Base-by-base conservation (phyloP, 2,797 vertebrate genomes). In the Xenopus petersii region DNA sequence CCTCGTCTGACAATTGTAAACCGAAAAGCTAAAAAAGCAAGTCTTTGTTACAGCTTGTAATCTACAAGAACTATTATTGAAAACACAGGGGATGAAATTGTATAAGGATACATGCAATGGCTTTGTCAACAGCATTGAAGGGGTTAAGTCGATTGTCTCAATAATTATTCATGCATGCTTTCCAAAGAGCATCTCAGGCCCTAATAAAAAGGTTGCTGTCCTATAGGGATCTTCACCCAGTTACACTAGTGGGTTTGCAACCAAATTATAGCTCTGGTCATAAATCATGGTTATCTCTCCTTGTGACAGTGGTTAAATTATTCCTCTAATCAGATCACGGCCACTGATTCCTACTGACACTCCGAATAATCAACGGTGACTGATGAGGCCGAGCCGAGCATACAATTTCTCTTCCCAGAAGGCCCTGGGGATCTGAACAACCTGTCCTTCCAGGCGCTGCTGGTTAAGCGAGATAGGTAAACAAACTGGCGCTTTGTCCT, bases 301-400 rank as follows among this genome's bases (percentile, higher is more conserved):
- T 69, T 79, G 71, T 79, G 76, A 79, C 76, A 79, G 76, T 79
- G 76, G 76, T 79, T 79, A 79, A 79, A 79, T 79, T 79, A 74
- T 79, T 79, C 76, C 76, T 79, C 71, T 79, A 79, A 79, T 79
- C 76, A 79, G 76, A 79, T 79, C 76, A 79, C 71, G 76, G 76
- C 76, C 76, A 79, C 76, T 79, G 76, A 79, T 79, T 79, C 76
- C 76, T 79, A 79, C 71, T 79, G 76, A 79, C 76, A 79, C 76
- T 70, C 67, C 66, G 71, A 79, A 79, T 79, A 79, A 79, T 79
- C 76, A 79, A 70, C 76, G 66, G 76, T 79, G 76, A 79, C 76
- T 79, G 76, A 79, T 79, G 76, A 79, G 76, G 71, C 76, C 46
- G 66, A 73, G 76, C 54, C 66, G 12, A 73, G 76, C 76, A 74